phyloP scores from a whole-genome alignment of 2,113 vertebrate species.

The Paramormyrops kingsleyae region DNA sequence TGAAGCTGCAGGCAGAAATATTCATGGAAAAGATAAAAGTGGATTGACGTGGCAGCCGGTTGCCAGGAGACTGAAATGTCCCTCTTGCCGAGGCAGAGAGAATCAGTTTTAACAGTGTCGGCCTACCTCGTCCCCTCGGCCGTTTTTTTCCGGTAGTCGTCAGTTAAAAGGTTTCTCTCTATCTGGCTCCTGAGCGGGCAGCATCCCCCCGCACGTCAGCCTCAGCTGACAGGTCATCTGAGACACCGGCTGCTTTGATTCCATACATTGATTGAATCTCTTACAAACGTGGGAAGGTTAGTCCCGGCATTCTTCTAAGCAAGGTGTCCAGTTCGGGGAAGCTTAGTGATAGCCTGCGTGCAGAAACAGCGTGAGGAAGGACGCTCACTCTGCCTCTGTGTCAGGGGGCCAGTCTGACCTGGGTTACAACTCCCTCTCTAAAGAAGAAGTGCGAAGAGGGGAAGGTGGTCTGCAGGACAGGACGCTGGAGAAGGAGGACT shows the following conservation, averaged over 20 bases:
- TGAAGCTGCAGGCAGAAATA: constrained; percentile 16
- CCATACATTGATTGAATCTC: not conserved
- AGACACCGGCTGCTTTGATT: not conserved
- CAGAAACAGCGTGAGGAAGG: not conserved
- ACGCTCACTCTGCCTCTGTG: constrained; percentile 25
- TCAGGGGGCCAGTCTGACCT: constrained; percentile 83
- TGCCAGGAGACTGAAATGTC: constrained; percentile 18
- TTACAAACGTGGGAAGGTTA: not conserved
- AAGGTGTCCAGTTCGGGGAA: not conserved
- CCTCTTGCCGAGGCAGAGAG: not conserved
- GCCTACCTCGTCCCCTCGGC: not conserved
- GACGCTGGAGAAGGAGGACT: constrained; percentile 64
- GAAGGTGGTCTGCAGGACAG: constrained; percentile 58
- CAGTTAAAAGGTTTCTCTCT: not conserved
- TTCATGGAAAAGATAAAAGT: constrained; percentile 18
- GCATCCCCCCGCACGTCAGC: not conserved
- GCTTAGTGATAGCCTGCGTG: not conserved
- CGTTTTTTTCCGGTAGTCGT: not conserved
- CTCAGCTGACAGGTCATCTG: not conserved
- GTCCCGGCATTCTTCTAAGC: not conserved
- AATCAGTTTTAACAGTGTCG: not conserved
- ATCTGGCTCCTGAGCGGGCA: not conserved
- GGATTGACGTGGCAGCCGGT: constrained; percentile 13
- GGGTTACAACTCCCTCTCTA: constrained; percentile 79
- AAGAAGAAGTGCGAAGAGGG: constrained; percentile 77